Conservation (phyloP, 2,113 vertebrate species). For the Pterocles orientalis region DNA sequence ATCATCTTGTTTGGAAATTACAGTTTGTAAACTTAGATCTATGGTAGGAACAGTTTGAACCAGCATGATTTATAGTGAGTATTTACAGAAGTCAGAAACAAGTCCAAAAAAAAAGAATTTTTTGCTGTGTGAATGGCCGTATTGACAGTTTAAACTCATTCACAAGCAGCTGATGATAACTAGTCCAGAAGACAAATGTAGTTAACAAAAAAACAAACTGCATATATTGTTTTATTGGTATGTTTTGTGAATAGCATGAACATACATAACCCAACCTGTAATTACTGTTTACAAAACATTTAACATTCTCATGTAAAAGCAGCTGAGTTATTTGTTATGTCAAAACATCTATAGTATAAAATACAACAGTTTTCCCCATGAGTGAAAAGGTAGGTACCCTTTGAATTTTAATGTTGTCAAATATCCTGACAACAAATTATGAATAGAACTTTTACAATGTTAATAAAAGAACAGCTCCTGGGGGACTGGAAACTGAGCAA, state of each 20-base stretch:
- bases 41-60: background rate
- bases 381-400: background rate
- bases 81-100: background rate
- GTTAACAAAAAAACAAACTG: background rate
- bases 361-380: background rate
- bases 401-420: conserved; percentile 23
- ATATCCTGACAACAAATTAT: conserved; percentile 6
- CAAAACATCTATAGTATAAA: background rate
- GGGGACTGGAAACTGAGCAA: background rate
- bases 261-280: background rate
- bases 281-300: conserved; percentile 10
- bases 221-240: background rate
- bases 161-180: background rate
- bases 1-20: background rate
- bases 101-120: background rate
- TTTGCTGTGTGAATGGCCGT: background rate
- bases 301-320: background rate
- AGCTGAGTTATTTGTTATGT: conserved; percentile 12
- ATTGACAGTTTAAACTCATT: background rate
- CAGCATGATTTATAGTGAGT: background rate
- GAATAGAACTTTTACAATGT: background rate
- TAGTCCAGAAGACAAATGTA: background rate
- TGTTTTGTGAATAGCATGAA: background rate
- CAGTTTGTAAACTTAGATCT: background rate
- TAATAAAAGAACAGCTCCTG: background rate